Evolutionary conservation across 2,797 vertebrate genomes (phyloP), one percentile per base, ranked within the genome.

Genomic region (Gymnothorax javanicus): DNA sequence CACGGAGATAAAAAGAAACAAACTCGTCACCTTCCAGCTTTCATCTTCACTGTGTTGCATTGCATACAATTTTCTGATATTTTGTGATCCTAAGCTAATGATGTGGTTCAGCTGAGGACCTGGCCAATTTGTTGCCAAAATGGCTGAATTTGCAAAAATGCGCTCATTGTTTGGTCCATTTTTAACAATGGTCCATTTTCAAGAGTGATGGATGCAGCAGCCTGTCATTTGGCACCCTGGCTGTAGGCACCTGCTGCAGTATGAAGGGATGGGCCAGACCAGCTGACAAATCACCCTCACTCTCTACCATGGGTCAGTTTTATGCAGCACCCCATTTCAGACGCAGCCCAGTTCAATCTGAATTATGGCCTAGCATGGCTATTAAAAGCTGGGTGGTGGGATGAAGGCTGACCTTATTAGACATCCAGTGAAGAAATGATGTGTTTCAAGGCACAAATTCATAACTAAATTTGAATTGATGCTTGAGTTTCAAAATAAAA

Each of bases 311-410:
- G 27, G 58, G 60, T 84, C 33, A 64, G 58, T 64, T 67, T 84
- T 23, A 64, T 23, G 33, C 17, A 50, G 60, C 23, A 50, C 15
- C 83, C 67, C 27, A 84, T 67, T 84, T 84, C 25, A 43, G 59
- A 64, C 83, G 67, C 62, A 50, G 7, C 13, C 60, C 82, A 58
- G 58, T 84, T 84, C 58, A 84, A 84, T 84, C 83, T 84, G 83
- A 84, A 84, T 84, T 64, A 67, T 52, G 60, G 25, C 83, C 58
- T 58, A 15, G 8, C 57, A 52, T 3, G 12, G 17, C 83, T 84
- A 84, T 84, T 62, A 84, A 84, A 84, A 50, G 15, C 58, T 9
- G 59, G 17, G 52, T 58, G 58, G 59, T 23, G 58, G 13, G 27
- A 84, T 84, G 59, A n/a, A 84, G 59, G 59, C 27, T 43, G 60